Evolutionary conservation across 2,113 vertebrate genomes (phyloP).

Genomic region (Phylloscopus trochilus): DNA sequence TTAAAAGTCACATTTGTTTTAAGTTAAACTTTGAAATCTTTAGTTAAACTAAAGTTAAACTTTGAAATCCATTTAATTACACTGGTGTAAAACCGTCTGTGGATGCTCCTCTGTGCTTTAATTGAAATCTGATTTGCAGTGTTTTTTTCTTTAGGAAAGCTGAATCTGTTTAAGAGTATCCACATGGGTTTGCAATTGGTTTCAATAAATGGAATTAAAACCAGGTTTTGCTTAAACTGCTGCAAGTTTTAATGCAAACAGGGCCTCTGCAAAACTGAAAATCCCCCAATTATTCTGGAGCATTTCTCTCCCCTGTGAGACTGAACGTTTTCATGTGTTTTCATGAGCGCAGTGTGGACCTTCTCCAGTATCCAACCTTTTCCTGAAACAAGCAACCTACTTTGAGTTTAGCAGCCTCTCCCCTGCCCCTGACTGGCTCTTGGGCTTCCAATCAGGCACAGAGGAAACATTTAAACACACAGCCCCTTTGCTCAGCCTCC

Average conservation of each 20-base stretch:
- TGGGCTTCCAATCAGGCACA: conserved; percentile 56
- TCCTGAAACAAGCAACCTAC: conserved; percentile 44
- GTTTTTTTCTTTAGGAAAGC: background rate
- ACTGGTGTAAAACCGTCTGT: background rate
- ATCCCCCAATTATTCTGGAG: background rate
- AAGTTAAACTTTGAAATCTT: background rate
- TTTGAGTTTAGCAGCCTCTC: conserved; percentile 52
- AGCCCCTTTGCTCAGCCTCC: conserved; percentile 23
- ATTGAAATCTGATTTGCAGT: background rate
- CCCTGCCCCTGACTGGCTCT: conserved; percentile 59
- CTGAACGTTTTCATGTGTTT: background rate
- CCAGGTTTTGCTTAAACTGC: background rate
- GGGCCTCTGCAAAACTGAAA: background rate
- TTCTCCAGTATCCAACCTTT: conserved; percentile 37
- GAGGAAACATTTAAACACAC: conserved; percentile 57
- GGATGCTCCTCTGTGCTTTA: background rate
- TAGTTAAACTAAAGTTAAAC: background rate
- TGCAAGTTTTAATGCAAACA: background rate
- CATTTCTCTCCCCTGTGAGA: background rate
- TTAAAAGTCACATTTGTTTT: background rate
- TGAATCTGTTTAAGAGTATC: background rate
- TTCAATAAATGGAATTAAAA: conserved; percentile 24
- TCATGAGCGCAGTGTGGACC: background rate
- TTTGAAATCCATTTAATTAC: background rate
- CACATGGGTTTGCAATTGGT: background rate